Evolutionary conservation across 2,113 vertebrate species (phyloP).

Genomic region (Piliocolobus tephrosceles): DNA sequence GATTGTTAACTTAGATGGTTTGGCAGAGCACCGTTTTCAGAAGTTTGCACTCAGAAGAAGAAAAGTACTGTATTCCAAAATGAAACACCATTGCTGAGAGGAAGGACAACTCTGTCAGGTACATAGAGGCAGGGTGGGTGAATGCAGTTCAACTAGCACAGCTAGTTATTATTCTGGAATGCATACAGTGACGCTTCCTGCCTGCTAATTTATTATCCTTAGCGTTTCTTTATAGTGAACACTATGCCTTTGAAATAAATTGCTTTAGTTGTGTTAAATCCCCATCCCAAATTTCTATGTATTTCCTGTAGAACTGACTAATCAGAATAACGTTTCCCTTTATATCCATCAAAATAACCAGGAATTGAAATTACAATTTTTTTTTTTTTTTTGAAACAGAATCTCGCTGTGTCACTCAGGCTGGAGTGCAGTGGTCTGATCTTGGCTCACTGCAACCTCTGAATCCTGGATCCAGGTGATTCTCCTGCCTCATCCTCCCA

Average conservation of each 20-base stretch:
- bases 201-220: rapidly evolving
- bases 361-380: too few relatives aligned
- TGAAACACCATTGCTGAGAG: not conserved
- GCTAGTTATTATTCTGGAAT: not conserved
- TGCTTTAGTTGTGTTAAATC: rapidly evolving
- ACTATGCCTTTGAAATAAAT: not conserved
- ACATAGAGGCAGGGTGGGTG: too few relatives aligned
- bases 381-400: too few relatives aligned
- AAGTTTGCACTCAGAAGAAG: not conserved
- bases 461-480: too few relatives aligned
- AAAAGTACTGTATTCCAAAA: not conserved
- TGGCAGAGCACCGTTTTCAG: not conserved
- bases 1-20: not conserved
- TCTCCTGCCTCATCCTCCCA: too few relatives aligned
- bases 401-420: too few relatives aligned
- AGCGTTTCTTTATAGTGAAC: not conserved
- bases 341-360: too few relatives aligned
- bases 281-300: not conserved
- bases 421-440: too few relatives aligned
- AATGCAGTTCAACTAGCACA: too few relatives aligned
- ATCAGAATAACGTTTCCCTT: not conserved
- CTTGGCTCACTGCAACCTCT: too few relatives aligned
- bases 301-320: rapidly evolving
- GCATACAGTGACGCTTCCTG: rapidly evolving
- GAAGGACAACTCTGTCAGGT: rapidly evolving